A percentile compares a stretch with the other conserved stretches of the same genome.
phyloP scores from a whole-genome alignment of 2,888 invertebrate genomes.

The Ypsolopha sequella region DNA sequence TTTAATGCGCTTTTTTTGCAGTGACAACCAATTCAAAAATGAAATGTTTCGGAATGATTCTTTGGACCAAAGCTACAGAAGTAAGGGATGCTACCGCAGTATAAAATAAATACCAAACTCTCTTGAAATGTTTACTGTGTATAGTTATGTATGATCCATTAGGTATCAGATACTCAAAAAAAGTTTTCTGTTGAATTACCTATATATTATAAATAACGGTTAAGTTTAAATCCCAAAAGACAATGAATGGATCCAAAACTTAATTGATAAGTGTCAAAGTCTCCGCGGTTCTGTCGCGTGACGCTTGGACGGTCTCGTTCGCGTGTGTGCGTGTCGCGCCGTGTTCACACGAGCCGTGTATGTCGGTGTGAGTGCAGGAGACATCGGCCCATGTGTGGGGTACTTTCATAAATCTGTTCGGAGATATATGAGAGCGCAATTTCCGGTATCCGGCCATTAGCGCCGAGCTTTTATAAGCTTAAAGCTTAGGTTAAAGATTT shows the following conservation, averaged over 20 bases:
- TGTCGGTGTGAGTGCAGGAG: constrained; percentile 49
- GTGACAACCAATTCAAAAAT: too few relatives aligned
- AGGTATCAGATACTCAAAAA: too few relatives aligned
- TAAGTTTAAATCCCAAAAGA: background rate
- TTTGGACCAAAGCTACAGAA: too few relatives aligned
- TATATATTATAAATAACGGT: too few relatives aligned
- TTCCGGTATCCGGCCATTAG: constrained; percentile 92
- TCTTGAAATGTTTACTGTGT: too few relatives aligned
- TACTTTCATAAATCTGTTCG: constrained; percentile 92
- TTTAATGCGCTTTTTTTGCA: too few relatives aligned
- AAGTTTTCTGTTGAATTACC: too few relatives aligned
- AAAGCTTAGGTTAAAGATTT: constrained; percentile 72
- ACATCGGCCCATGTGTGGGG: constrained; percentile 69
- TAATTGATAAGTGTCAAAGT: constrained; percentile 65
- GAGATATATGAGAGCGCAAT: constrained; percentile 92
- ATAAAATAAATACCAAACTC: too few relatives aligned
- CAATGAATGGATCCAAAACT: constrained; percentile 13
- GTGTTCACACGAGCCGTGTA: constrained; percentile 7
- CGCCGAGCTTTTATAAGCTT: constrained; percentile 76
- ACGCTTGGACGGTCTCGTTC: constrained; percentile 17
- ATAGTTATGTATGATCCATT: too few relatives aligned
- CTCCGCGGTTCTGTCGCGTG: constrained; percentile 26
- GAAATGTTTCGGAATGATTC: too few relatives aligned
- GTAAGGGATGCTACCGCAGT: too few relatives aligned
- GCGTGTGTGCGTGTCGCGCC: constrained; percentile 23